Percentiles rank a stretch among this genome's conserved stretches.
These are phyloP conservation scores for Alosa sapidissima DNA, from an alignment of 2,797 vertebrate species.

Conservation along the genomic window DNA sequence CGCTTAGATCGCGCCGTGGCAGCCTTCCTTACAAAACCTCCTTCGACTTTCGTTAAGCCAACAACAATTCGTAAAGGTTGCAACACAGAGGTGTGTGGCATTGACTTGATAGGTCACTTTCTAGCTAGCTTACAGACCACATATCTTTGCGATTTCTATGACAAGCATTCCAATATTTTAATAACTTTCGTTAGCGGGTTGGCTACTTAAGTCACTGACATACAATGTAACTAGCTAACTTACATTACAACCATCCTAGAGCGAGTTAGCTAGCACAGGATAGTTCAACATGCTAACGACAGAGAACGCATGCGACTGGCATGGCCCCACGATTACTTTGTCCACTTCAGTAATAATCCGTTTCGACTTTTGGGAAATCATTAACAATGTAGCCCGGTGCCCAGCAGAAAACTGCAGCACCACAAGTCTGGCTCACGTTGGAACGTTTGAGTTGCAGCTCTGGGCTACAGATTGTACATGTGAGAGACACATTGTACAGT, in stretches of 20 bases:
- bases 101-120: background rate
- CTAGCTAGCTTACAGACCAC: background rate
- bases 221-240: background rate
- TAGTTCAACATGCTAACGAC: background rate
- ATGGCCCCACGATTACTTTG: background rate
- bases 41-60: background rate
- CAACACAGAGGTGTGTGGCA: background rate
- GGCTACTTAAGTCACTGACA: background rate
- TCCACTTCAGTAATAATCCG: slow-evolving; percentile 12
- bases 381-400: background rate
- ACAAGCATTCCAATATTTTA: background rate
- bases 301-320: slow-evolving; percentile 24
- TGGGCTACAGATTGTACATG: background rate
- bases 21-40: background rate
- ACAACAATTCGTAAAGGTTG: background rate
- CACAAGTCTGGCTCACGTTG: background rate
- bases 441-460: background rate
- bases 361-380: slow-evolving; percentile 9
- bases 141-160: background rate
- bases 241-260: background rate
- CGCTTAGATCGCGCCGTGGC: background rate
- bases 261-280: background rate
- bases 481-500: background rate
- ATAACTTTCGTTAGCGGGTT: background rate
- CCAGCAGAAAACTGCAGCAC: background rate